Conservation (phyloP, 1,140 invertebrate genomes). For the Nautilus pompilius region DNA sequence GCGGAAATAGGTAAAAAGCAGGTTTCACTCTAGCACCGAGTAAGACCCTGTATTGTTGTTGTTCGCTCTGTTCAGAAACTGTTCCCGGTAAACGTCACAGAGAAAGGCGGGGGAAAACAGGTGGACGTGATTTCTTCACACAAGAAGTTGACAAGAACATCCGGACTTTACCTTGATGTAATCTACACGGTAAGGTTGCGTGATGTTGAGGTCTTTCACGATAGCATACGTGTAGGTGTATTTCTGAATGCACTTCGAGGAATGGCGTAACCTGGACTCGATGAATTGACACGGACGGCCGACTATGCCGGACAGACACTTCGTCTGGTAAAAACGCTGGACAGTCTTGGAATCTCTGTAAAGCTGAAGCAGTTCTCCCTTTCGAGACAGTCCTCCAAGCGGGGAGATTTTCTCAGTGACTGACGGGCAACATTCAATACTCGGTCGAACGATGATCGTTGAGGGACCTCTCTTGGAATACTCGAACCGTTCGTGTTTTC, state of each 20-base stretch:
- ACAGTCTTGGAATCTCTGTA: constrained; percentile 64
- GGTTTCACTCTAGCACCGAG: too few relatives aligned
- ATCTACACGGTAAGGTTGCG: constrained; percentile 69
- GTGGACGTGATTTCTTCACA: background rate
- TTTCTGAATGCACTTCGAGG: constrained; percentile 76
- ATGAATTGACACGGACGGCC: constrained; percentile 74
- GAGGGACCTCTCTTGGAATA: too few relatives aligned
- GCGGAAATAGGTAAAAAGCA: too few relatives aligned
- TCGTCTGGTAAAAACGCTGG: constrained; percentile 74
- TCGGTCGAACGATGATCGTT: too few relatives aligned
- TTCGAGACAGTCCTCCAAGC: constrained; percentile 69
- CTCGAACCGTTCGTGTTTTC: too few relatives aligned
- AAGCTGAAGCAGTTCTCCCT: constrained; percentile 71
- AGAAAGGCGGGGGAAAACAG: too few relatives aligned
- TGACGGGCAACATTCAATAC: constrained; percentile 79
- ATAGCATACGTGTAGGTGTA: constrained; percentile 83
- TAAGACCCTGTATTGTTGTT: too few relatives aligned
- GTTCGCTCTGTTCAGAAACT: too few relatives aligned
- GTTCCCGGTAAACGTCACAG: too few relatives aligned
- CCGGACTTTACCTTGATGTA: constrained; percentile 78
- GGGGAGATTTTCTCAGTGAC: constrained; percentile 74
- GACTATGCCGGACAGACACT: constrained; percentile 69
- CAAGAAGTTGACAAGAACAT: constrained; percentile 68
- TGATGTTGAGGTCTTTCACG: constrained; percentile 60
- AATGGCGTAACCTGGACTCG: constrained; percentile 65